Percentiles rank a stretch among this genome's conserved stretches.
phyloP scores from a whole-genome alignment of 2,113 vertebrate species.

The Urocitellus parryii region DNA sequence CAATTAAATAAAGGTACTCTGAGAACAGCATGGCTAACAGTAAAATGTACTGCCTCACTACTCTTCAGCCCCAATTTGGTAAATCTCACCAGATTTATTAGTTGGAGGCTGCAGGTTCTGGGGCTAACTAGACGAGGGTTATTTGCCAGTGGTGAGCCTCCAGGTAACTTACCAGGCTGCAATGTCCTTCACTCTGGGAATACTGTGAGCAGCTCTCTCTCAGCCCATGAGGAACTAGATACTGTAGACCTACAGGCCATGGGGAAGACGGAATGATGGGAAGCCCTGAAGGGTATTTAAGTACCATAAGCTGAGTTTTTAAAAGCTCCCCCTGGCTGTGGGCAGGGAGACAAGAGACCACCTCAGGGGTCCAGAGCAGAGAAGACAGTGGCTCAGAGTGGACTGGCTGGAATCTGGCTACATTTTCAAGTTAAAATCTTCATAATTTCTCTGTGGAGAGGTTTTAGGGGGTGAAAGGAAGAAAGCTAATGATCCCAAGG shows the following conservation, averaged over 20 bases:
- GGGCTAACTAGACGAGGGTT: neutral
- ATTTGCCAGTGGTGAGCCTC: neutral
- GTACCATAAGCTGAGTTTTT: neutral
- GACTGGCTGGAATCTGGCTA: neutral
- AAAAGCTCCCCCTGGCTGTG: neutral
- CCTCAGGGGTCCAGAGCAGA: neutral
- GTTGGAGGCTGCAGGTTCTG: neutral
- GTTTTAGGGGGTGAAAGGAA: neutral
- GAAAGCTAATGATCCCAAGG: neutral
- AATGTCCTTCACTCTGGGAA: neutral
- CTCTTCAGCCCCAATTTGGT: neutral
- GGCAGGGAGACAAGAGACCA: neutral
- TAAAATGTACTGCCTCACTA: neutral
- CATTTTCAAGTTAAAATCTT: neutral
- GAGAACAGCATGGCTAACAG: neutral
- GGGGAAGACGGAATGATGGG: neutral
- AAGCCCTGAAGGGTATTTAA: neutral
- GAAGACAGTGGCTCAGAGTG: neutral
- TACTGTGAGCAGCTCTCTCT: neutral
- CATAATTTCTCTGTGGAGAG: neutral
- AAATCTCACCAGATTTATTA: neutral
- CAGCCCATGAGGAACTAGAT: no score
- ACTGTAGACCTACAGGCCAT: neutral
- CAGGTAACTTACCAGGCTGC: neutral
- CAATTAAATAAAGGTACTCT: neutral